phyloP scores from a whole-genome alignment of 2,113 vertebrate species.

The Tringa solitaria region DNA sequence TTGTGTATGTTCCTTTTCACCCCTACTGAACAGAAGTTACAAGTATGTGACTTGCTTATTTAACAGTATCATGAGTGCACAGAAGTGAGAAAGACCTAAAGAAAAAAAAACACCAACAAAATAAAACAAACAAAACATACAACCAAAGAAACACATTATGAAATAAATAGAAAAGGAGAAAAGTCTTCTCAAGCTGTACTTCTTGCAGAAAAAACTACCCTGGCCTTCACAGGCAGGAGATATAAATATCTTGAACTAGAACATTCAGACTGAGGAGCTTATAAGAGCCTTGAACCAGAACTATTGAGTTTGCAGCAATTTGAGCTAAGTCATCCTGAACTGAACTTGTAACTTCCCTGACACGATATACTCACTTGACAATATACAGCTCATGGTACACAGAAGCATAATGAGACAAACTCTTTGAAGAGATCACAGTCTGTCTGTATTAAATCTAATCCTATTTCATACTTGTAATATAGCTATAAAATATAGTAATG shows the following conservation, averaged over 20 bases:
- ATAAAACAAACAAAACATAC: not conserved
- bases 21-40: not conserved
- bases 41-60: not conserved
- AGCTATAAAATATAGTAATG: not conserved
- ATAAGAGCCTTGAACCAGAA: slow-evolving; percentile 26
- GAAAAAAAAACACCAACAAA: not conserved
- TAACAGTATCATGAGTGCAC: not conserved
- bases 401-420: not conserved
- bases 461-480: not conserved
- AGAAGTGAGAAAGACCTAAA: not conserved
- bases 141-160: not conserved
- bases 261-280: not conserved
- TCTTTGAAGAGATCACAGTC: not conserved
- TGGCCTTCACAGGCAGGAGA: not conserved
- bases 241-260: not conserved
- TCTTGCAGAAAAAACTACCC: not conserved
- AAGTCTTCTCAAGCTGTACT: not conserved
- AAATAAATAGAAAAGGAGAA: not conserved
- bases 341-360: not conserved
- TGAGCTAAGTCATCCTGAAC: slow-evolving; percentile 14
- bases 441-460: not conserved
- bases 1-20: not conserved
- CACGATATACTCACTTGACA: not conserved
- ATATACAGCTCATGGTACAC: not conserved
- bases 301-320: not conserved